phyloP scores from a whole-genome alignment of 37 sponge, comb jelly and placozoan genomes.

The Diacarnus erythraeanus region DNA sequence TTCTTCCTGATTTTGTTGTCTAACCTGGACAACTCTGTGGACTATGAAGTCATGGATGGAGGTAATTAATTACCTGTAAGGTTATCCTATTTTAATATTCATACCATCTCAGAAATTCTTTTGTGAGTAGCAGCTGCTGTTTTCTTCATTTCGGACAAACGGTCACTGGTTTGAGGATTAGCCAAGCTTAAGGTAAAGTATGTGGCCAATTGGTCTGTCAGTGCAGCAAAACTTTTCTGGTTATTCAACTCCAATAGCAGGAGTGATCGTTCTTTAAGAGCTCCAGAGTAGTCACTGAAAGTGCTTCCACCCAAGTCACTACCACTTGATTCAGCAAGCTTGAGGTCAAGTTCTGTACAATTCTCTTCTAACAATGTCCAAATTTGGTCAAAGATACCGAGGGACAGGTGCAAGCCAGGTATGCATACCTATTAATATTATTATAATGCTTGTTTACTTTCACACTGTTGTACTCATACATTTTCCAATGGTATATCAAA shows the following conservation, averaged over 20 bases:
- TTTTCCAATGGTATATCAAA: constrained; percentile 32
- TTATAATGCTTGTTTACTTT: neutral
- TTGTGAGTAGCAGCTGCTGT: neutral
- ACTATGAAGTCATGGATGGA: neutral
- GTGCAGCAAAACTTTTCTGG: neutral
- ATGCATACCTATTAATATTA: constrained; percentile 35
- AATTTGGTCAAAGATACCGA: constrained; percentile 35
- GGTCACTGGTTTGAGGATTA: neutral
- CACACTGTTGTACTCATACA: neutral
- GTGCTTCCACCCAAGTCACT: constrained; percentile 5
- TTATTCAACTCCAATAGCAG: neutral
- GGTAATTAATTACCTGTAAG: no score
- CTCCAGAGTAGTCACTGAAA: neutral
- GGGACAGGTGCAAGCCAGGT: constrained; percentile 34
- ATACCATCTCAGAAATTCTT: neutral
- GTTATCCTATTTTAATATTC: no score
- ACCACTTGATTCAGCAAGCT: constrained; percentile 15
- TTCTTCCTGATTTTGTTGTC: neutral
- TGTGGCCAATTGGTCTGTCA: neutral
- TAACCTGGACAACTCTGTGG: neutral
- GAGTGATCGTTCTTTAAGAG: neutral
- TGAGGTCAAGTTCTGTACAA: constrained; percentile 24
- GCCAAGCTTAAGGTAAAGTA: neutral
- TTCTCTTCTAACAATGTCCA: constrained; percentile 24
- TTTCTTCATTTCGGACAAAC: neutral